Conservation (phyloP, 2,888 invertebrate species). For the Platycnemis pennipes region DNA sequence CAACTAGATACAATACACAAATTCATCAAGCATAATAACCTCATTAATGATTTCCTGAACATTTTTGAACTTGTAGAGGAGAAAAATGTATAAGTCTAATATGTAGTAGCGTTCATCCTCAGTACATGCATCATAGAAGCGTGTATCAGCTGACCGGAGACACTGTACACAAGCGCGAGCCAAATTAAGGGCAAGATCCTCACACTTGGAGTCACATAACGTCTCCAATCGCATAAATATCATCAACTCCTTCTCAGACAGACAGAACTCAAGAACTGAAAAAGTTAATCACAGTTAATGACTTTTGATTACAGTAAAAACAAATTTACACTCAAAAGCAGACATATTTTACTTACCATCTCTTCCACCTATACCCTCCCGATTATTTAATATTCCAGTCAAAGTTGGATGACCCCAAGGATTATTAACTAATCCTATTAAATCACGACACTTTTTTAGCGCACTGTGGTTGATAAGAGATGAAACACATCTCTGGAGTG, state of each 20-base stretch:
- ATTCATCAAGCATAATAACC: constrained; percentile 75
- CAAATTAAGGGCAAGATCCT: constrained; percentile 83
- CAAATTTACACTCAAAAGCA: background rate
- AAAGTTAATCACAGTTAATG: constrained; percentile 68
- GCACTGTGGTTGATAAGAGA: constrained; percentile 78
- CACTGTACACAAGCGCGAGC: constrained; percentile 82
- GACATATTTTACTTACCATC: constrained; percentile 76
- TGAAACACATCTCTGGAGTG: constrained; percentile 79
- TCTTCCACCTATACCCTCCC: constrained; percentile 78
- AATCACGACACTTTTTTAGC: constrained; percentile 82
- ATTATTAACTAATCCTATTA: constrained; percentile 81
- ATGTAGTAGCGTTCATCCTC: constrained; percentile 81
- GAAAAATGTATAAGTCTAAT: constrained; percentile 83
- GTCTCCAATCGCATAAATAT: constrained; percentile 83
- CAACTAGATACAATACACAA: background rate
- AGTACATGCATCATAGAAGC: constrained; percentile 70
- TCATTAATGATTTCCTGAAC: constrained; percentile 80
- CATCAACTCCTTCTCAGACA: constrained; percentile 82
- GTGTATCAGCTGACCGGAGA: constrained; percentile 76
- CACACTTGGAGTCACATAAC: constrained; percentile 83
- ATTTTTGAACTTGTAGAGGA: constrained; percentile 82
- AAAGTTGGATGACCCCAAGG: constrained; percentile 80
- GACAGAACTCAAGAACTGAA: constrained; percentile 82
- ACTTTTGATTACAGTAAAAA: background rate
- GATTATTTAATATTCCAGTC: constrained; percentile 78